Evolutionary conservation across 2,888 invertebrate species (phyloP), one percentile per base, ranked within the genome.

Genomic region (Zaprionus obscuricornis): DNA sequence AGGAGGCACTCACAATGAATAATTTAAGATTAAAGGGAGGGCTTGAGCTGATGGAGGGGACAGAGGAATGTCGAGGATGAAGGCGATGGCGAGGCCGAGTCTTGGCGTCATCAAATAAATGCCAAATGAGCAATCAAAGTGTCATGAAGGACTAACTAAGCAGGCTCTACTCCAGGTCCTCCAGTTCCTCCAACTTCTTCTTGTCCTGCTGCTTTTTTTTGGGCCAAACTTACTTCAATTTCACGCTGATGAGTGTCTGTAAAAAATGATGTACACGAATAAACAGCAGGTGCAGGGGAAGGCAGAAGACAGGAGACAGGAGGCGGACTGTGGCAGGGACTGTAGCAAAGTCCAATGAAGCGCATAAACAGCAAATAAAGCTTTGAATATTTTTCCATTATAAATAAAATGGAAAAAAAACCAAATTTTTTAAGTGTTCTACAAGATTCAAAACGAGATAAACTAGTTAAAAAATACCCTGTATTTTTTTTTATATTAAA

Each of bases 121-220:
- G 86, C 84, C 81, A 74, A 83, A 87, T 79, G 87, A 86, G 84
- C 86, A 87, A 85, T 85, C 87, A 85, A 85, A 85, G 84, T 74
- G 72, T 72, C 85, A 77, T 83, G 76, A 77, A 77, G 81, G 68
- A 75, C 79, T 83, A 83, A 79, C 81, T 79, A 79, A 83, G 76
- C 71, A 71, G 63, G 42, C 58, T 17, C 51, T 13, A 26, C 50
- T 8, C 11, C 34, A 1, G 16, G n/a, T n/a, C n/a, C 20, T 24
- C 14, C 18, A 26, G 20, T n/a, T 16, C 24, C 14, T 8, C 27
- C 14, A 36, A 22, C 14, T n/a, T n/a, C n/a, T n/a, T n/a, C n/a
- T n/a, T n/a, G n/a, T n/a, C n/a, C n/a, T n/a, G n/a, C n/a, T n/a
- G n/a, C n/a, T n/a, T n/a, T n/a, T n/a, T n/a, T n/a, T n/a, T n/a